Base-by-base conservation (phyloP, 2,888 invertebrate genomes). In the Standfussiana lucernea region DNA sequence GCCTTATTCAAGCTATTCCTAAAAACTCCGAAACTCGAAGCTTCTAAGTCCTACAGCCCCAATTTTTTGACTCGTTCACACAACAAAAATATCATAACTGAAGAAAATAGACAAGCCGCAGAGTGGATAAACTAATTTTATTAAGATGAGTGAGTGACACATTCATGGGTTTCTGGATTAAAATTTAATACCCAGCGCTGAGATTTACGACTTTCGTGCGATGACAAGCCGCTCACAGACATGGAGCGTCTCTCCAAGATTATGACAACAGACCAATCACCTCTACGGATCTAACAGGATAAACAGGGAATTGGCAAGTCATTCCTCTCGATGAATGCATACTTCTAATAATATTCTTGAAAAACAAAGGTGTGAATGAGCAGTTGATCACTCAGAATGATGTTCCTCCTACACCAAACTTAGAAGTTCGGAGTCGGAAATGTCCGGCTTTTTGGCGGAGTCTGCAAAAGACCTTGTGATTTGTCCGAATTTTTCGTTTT, bases 161-260 rank as follows among this genome's bases (percentile, higher is more conserved):
- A 64, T 67, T 70, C 21, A 81, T 73, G 15, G 66, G 21, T 47
- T 59, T 85, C 50, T 66, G 69, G 50, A 66, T 62, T 45, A 80
- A 70, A 28, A 56, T n/a, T 56, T 37, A 53, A 28, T 56, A 62
- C 42, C 18, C 35, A n/a, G 28, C 35, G 13, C 24, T 73, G 82
- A 81, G 77, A 82, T 85, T 85, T 65, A 85, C 59, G 47, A 64
- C 59, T 56, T 56, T 37, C 6, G 21, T 47, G 28, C 61, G 67
- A 82, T 73, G 82, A 73, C 56, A 61, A 37, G 53, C 53, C 37
- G 35, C 61, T 66, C 47, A 32, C 37, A 47, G 11, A 72, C n/a
- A 42, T 8, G 18, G 37, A 37, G 6, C 6, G 18, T 40, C 11
- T n/a, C 32, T 32, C 35, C 10, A 53, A 32, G 68, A 71, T 28